Evolutionary conservation across 2,888 invertebrate genomes (phyloP), one percentile per base, ranked within the genome.

Genomic region (Cryptocheilus praepositus): DNA sequence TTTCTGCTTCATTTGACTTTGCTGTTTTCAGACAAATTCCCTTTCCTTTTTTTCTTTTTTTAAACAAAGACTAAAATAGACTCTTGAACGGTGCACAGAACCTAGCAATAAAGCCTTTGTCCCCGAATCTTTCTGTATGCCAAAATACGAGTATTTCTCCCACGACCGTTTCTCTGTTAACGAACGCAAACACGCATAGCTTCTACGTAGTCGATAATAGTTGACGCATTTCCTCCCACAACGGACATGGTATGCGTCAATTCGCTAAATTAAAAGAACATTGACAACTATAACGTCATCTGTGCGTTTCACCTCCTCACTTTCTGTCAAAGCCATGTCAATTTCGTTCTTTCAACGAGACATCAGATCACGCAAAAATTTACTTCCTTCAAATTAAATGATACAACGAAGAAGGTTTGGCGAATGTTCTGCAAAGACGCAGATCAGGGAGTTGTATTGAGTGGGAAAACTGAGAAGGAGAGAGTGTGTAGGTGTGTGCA

Each of bases 11-110:
- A 11, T 45, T 28, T n/a, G 44, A 16, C 8, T 61, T 44, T 21
- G 11, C 4, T 21, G 13, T 22, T 28, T 16, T 51, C 36, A 22
- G n/a, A n/a, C n/a, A n/a, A 44, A 53, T 54, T 64, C 66, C 66
- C 61, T 69, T 64, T 55, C 70, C 71, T 73, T 61, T 61, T 74
- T 79, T 80, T 74, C 75, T 66, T 64, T 72, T n/a, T 64, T 67
- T 66, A 76, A 82, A 76, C 74, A 77, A 81, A 75, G 82, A 85
- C 83, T 82, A 83, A 85, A 84, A 84, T 83, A 81, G 3, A 81
- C 68, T 77, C n/a, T 79, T 81, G 77, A 81, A 74, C 72, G 51
- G 59, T 61, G 64, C 62, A 64, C 56, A 61, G 52, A 22, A 53
- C 56, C 73, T 70, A 56, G 60, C 49, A 61, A 58, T 61, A 71